phyloP scores from a whole-genome alignment of 2,797 vertebrate species.

The Argentina silus region DNA sequence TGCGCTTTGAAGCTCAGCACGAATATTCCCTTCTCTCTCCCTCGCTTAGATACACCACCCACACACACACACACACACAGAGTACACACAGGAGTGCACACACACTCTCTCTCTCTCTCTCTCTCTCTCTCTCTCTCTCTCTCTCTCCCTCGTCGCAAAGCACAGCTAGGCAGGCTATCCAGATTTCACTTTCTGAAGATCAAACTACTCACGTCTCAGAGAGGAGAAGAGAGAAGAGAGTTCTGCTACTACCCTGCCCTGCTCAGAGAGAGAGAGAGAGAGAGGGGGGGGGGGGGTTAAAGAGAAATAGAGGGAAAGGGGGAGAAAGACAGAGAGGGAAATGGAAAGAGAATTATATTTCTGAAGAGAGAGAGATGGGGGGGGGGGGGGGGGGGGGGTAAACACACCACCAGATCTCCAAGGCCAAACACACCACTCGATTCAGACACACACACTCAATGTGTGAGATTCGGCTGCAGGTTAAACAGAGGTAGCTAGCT shows the following conservation, averaged over 20 bases:
- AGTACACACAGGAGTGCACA: conserved; percentile 24
- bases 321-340: conserved; percentile 2
- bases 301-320: conserved; percentile 28
- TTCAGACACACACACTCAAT: not conserved
- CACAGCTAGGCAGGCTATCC: conserved; percentile 61
- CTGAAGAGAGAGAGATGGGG: conserved; percentile 37
- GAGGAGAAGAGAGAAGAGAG: conserved; percentile 68
- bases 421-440: conserved; percentile 8
- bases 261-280: conserved; percentile 16
- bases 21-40: conserved; percentile 9
- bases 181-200: conserved; percentile 69
- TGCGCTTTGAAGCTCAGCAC: conserved; percentile 4
- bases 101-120: conserved; percentile 25
- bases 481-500: no score
- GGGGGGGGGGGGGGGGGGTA: conserved; percentile 26
- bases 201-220: conserved; percentile 70
- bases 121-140: conserved; percentile 20
- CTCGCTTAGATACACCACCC: conserved; percentile 9
- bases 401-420: conserved; percentile 10
- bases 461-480: not conserved
- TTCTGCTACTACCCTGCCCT: conserved; percentile 58
- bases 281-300: not conserved
- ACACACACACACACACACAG: conserved; percentile 13
- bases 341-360: no score
- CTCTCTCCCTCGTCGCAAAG: conserved; percentile 49